A percentile compares a stretch with the other conserved stretches of the same genome.
These are phyloP conservation scores for Crotalus adamanteus DNA, from an alignment of 2,797 vertebrate genomes.

Conservation along the genomic window DNA sequence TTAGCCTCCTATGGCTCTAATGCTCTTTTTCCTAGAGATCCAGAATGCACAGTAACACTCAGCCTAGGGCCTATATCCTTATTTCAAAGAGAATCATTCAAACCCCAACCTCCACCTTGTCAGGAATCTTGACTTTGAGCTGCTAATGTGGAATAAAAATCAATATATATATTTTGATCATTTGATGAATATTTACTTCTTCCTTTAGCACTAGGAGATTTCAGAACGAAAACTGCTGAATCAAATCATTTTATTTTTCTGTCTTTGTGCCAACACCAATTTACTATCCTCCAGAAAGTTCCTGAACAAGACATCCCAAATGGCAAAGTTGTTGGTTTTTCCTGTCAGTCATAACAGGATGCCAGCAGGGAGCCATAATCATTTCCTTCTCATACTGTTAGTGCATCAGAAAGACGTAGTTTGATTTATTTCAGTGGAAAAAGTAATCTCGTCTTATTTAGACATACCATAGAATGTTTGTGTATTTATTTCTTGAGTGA, in stretches of 20 bases:
- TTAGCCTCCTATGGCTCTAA: constrained; percentile 71
- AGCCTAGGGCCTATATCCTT: constrained; percentile 69
- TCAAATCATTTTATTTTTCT: constrained; percentile 83
- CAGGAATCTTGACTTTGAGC: constrained; percentile 81
- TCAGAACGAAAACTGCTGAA: constrained; percentile 82
- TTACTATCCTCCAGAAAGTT: constrained; percentile 81
- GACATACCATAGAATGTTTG: constrained; percentile 47
- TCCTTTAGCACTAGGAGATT: constrained; percentile 74
- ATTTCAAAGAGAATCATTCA: constrained; percentile 87
- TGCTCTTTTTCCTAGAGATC: constrained; percentile 68
- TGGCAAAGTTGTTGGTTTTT: constrained; percentile 74
- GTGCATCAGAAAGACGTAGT: constrained; percentile 72
- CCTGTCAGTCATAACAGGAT: constrained; percentile 80
- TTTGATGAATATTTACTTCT: constrained; percentile 85
- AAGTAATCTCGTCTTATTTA: constrained; percentile 69
- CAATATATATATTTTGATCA: constrained; percentile 87
- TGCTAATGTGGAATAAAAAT: constrained; percentile 84
- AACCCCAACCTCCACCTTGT: constrained; percentile 71
- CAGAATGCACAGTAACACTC: constrained; percentile 73
- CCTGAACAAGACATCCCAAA: constrained; percentile 77
- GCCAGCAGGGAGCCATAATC: constrained; percentile 75
- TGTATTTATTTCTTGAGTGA: constrained; percentile 54
- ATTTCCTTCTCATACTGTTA: constrained; percentile 74
- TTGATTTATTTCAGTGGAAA: constrained; percentile 74
- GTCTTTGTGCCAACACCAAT: constrained; percentile 82